Evolutionary conservation across 64 coral and sea anemone species (phyloP).

Genomic region (Actinia tenebrosa): DNA sequence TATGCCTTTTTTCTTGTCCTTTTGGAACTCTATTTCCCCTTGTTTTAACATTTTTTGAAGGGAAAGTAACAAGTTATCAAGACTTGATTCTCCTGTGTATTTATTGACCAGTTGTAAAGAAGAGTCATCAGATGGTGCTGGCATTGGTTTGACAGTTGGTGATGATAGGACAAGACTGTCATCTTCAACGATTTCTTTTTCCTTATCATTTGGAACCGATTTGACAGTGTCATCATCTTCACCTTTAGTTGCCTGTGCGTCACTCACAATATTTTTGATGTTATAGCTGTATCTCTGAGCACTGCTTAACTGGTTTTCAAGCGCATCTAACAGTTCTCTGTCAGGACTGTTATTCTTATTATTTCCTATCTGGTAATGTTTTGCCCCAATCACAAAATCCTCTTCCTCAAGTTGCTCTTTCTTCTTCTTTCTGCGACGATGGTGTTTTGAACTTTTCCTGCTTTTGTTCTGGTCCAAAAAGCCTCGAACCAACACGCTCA

Average conservation of each 20-base stretch:
- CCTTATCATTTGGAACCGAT: constrained; percentile 10
- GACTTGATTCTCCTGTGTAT: not conserved
- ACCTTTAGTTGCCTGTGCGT: not conserved
- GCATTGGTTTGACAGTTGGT: not conserved
- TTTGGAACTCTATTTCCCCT: not conserved
- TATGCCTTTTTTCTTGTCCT: not conserved
- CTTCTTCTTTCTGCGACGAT: constrained; percentile 14
- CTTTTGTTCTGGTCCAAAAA: constrained; percentile 7
- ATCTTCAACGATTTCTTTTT: not conserved
- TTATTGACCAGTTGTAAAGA: not conserved
- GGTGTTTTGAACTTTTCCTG: not conserved
- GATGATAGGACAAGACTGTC: not conserved
- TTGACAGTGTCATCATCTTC: not conserved
- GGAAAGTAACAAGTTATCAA: not conserved
- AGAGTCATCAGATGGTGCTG: not conserved
- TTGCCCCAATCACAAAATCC: constrained; percentile 2
- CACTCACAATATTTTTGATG: not conserved
- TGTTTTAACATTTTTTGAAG: constrained; percentile 10
- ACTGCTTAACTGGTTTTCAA: not conserved
- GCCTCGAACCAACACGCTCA: constrained; percentile 3
- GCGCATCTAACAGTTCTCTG: not conserved
- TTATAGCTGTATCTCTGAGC: not conserved
- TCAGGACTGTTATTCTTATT: not conserved
- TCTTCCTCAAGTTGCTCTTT: not conserved
- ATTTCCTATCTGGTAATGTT: not conserved